Conservation (phyloP, 2,888 invertebrate species). For the Lepidochrysops patricia region DNA sequence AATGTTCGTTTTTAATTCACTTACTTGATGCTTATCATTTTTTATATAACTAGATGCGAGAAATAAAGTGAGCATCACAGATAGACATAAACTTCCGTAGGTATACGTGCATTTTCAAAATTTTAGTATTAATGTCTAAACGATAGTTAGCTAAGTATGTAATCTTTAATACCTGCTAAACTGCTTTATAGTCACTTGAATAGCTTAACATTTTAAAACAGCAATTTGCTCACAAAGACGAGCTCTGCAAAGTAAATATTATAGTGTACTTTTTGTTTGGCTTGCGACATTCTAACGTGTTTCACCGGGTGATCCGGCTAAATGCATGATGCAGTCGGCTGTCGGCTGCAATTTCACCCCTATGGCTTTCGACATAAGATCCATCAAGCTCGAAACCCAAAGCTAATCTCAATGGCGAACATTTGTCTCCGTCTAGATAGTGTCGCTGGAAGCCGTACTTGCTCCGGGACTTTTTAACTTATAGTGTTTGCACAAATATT, state of each 20-base stretch:
- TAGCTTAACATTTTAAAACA: slow-evolving; percentile 1
- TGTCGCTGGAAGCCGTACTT: slow-evolving; percentile 23
- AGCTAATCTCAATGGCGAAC: slow-evolving; percentile 27
- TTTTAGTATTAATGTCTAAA: too few relatives aligned
- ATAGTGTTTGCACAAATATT: slow-evolving; percentile 10
- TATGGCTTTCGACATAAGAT: neutral
- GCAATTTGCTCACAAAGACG: neutral
- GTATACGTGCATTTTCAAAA: too few relatives aligned
- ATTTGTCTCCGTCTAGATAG: slow-evolving; percentile 45
- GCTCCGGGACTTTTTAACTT: slow-evolving; percentile 3
- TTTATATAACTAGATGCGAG: too few relatives aligned
- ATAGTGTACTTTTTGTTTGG: neutral
- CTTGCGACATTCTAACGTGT: neutral
- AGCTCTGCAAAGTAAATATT: slow-evolving; percentile 4
- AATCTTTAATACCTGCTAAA: neutral
- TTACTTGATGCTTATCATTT: too few relatives aligned
- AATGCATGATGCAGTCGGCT: slow-evolving; percentile 7
- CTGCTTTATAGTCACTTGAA: neutral
- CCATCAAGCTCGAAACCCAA: slow-evolving; percentile 13
- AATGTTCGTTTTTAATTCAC: too few relatives aligned
- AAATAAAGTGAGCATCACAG: too few relatives aligned
- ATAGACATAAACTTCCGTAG: too few relatives aligned
- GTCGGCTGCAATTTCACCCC: neutral
- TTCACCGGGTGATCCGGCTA: slow-evolving; percentile 1
- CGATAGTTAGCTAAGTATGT: too few relatives aligned